phyloP scores from a whole-genome alignment of 2,888 invertebrate species.

The Fabriciana adippe region DNA sequence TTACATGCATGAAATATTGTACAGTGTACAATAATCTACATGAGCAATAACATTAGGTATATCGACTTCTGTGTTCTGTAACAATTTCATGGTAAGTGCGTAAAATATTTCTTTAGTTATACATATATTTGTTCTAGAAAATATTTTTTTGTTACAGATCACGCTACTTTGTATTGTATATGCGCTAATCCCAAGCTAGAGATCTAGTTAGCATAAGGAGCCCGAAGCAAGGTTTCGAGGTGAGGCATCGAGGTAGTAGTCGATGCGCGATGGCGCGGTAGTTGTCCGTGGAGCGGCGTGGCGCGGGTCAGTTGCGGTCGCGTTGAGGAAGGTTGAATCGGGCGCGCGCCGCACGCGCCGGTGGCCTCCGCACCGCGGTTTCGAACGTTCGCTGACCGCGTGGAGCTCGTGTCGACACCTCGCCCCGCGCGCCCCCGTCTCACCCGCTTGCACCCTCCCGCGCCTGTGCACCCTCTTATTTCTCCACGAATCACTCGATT shows the following conservation, averaged over 20 bases:
- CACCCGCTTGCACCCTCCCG: constrained; percentile 48
- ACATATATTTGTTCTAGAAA: no score
- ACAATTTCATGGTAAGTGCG: no score
- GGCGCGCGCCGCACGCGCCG: constrained; percentile 80
- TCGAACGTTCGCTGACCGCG: constrained; percentile 78
- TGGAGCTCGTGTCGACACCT: constrained; percentile 80
- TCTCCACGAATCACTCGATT: constrained; percentile 34
- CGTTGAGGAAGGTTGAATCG: constrained; percentile 82
- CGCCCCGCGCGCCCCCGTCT: constrained; percentile 53
- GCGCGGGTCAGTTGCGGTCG: constrained; percentile 81
- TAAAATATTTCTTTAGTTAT: no score
- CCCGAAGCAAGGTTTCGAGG: constrained; percentile 29
- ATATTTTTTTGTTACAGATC: no score
- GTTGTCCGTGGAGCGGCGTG: constrained; percentile 48
- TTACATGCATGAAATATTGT: no score
- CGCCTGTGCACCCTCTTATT: constrained; percentile 51
- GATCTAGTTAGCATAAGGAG: constrained; percentile 24
- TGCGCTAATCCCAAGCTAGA: no score
- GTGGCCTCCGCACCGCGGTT: constrained; percentile 71
- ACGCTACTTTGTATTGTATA: no score
- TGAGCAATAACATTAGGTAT: no score
- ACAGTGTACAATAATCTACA: no score
- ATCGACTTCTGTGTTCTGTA: no score
- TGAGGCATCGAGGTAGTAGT: constrained; percentile 16
- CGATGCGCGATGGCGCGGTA: constrained; percentile 51